Percentiles rank a stretch among this genome's conserved stretches.
Conservation (phyloP, 2,888 invertebrate species). For the Calameuta idolon region DNA sequence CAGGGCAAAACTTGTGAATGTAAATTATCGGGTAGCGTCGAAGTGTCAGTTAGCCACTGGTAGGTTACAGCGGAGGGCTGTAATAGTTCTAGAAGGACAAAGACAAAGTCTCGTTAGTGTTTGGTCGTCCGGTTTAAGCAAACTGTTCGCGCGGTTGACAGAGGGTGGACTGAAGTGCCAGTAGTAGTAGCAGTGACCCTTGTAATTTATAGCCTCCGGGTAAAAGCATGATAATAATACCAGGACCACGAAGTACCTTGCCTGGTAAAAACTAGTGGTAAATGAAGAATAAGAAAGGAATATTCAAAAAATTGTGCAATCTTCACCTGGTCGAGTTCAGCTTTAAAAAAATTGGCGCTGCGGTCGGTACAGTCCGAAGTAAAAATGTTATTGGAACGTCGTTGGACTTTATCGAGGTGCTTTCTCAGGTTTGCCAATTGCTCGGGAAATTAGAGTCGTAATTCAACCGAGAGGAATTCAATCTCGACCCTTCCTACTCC, state of each 20-base stretch:
- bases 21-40: neutral
- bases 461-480: no score
- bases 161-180: neutral
- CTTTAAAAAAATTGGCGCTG: no score
- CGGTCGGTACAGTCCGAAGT: no score
- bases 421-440: no score
- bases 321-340: no score
- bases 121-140: neutral
- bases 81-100: slow-evolving; percentile 4
- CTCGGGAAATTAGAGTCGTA: no score
- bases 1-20: slow-evolving; percentile 22
- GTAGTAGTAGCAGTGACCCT: slow-evolving; percentile 8
- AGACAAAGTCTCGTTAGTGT: slow-evolving; percentile 29
- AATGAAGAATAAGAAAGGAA: no score
- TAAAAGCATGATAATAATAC: slow-evolving; percentile 28
- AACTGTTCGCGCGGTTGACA: neutral
- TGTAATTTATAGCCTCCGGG: slow-evolving; percentile 30
- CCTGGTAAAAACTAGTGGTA: no score
- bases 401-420: no score
- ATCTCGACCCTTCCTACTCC: no score
- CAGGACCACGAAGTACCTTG: neutral
- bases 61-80: neutral
- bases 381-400: no score
- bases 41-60: neutral
- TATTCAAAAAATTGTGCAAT: no score